Conservation (phyloP, 2,113 vertebrate genomes). For the Nesospiza acunhae region DNA sequence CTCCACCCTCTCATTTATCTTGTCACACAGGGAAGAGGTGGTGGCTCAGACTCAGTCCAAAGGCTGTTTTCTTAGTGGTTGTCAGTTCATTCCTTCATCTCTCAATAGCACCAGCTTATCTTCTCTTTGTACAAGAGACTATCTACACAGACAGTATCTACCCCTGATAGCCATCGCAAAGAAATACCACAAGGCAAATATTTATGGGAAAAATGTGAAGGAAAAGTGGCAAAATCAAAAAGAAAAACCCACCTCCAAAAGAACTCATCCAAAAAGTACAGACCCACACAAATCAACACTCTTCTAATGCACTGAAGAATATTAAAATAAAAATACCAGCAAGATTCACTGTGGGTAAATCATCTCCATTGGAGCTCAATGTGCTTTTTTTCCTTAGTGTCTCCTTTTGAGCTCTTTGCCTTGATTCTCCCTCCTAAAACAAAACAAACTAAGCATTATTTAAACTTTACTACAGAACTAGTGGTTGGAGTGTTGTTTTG, state of each 20-base stretch:
- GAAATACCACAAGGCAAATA: not conserved
- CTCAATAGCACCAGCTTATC: not conserved
- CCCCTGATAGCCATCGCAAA: not conserved
- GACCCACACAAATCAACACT: not conserved
- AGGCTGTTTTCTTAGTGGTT: not conserved
- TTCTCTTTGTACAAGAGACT: not conserved
- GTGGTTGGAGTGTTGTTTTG: rapidly evolving
- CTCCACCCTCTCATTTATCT: not conserved
- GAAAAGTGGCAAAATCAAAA: not conserved
- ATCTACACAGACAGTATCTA: not conserved
- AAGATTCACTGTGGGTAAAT: not conserved
- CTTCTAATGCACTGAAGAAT: not conserved
- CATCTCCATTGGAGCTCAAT: not conserved
- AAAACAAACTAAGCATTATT: not conserved
- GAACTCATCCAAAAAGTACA: not conserved
- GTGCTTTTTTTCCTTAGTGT: not conserved
- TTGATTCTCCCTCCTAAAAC: not conserved
- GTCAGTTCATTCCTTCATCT: not conserved
- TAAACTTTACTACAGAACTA: not conserved
- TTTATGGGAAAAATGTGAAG: rapidly evolving
- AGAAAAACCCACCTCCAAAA: not conserved
- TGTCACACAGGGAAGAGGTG: not conserved
- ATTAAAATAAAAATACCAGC: not conserved
- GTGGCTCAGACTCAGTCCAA: not conserved
- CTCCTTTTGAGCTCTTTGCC: not conserved